These are phyloP conservation scores for Ryuthela nishihirai DNA, from an alignment of 2,888 invertebrate genomes.

Conservation along the genomic window DNA sequence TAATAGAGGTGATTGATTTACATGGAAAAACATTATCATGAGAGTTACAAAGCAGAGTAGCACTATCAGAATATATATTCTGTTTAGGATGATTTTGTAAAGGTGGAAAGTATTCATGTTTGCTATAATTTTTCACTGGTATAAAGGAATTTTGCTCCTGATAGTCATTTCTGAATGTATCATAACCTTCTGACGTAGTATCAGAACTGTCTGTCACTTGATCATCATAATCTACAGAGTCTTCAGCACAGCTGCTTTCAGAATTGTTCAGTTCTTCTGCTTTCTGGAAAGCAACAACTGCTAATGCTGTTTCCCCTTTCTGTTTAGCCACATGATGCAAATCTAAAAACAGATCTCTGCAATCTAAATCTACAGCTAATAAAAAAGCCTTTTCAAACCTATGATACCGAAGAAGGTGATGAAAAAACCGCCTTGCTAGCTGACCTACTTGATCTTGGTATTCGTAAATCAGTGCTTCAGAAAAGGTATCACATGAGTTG, in stretches of 20 bases:
- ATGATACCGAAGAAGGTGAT: slow-evolving; percentile 37
- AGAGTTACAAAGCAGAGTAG: too few species aligned
- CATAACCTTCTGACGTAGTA: slow-evolving; percentile 2
- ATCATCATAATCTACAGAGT: slow-evolving; percentile 1
- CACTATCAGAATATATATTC: too few species aligned
- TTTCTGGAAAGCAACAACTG: slow-evolving; percentile 27
- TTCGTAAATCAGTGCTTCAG: slow-evolving; percentile 64
- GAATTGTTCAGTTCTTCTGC: slow-evolving; percentile 13
- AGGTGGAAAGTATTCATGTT: too few species aligned
- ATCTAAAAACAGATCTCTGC: slow-evolving; percentile 39
- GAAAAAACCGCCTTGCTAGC: slow-evolving; percentile 61
- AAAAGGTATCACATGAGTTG: slow-evolving; percentile 63
- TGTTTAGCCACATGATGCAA: slow-evolving; percentile 31
- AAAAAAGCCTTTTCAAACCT: slow-evolving; percentile 41
- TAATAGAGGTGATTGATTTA: too few species aligned
- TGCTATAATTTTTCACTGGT: too few species aligned
- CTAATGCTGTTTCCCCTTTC: slow-evolving; percentile 25
- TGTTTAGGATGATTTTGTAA: too few species aligned
- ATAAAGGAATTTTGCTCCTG: too few species aligned
- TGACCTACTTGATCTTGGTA: slow-evolving; percentile 72
- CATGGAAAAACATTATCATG: too few species aligned
- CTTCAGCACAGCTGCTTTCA: slow-evolving; percentile 7
- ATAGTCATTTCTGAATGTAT: too few species aligned
- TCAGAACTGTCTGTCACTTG: too few species aligned
- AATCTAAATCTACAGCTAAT: slow-evolving; percentile 41